Base-by-base conservation (phyloP, 2,888 invertebrate genomes). In the Oasisia sp. region DNA sequence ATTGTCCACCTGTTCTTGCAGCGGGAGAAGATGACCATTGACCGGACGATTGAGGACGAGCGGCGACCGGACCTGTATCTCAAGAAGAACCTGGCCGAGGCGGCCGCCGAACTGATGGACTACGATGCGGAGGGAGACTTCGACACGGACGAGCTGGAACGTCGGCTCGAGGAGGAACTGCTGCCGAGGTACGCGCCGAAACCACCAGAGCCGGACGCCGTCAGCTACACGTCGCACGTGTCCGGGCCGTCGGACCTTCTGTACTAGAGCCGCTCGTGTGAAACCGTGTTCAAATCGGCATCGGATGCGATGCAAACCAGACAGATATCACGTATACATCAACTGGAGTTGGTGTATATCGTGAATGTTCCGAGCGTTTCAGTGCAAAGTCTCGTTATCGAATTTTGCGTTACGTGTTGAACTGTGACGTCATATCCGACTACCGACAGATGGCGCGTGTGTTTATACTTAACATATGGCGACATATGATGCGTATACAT, bases 21-120 rank as follows among this genome's bases (percentile, higher is more conserved):
- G 91, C 38, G 90, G 19, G 92, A 93, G 32, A 45, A 90, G 27
- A 90, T 92, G 44, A 93, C 58, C 89, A 94, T 94, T 32, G 94
- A 94, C 92, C 92, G 92, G 50, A 92, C 91, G 45, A 56, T 94
- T 90, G 94, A 93, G 89, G 94, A 94, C 27, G 90, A 94, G 32
- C 91, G 92, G 7, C 90, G 92, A 44, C 92, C 93, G 0, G 91
- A 92, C 9, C 91, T 93, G 32, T 91, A 92, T 50, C 91, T 91
- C 45, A 12, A n/a, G 50, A 44, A 56, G 32, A 91, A 91, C 50
- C 32, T 91, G n/a, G 91, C 91, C 0, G 92, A 89, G 32, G 58
- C 92, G 3, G 92, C 50, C 32, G 92, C 32, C 0, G 91, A 56
- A 5, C 50, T 91, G 50, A n/a, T 91, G 38, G 92, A 92, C 14